phyloP scores from a whole-genome alignment of 1,140 invertebrate species.

The Cotesia glomerata region DNA sequence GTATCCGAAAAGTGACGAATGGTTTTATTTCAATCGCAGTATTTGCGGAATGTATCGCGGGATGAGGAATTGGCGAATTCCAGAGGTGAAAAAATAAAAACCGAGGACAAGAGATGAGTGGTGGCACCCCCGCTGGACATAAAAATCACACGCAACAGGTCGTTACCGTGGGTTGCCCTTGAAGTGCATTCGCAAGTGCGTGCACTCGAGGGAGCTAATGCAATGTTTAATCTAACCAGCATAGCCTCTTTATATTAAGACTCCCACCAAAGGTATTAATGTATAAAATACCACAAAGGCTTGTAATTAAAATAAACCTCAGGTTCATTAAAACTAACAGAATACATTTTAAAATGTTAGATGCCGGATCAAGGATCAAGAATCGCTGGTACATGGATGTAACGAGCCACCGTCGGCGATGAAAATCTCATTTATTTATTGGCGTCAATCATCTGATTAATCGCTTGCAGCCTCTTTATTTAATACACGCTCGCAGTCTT shows the following conservation, averaged over 20 bases:
- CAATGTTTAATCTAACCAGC: too few species aligned
- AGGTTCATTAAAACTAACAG: too few species aligned
- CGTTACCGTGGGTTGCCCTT: slow-evolving; percentile 35
- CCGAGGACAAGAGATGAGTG: slow-evolving; percentile 30
- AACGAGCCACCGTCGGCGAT: slow-evolving; percentile 1
- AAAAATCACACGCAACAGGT: slow-evolving; percentile 46
- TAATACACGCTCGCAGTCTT: not conserved
- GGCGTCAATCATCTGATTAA: slow-evolving; percentile 18
- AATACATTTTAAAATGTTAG: too few species aligned
- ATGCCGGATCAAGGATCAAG: too few species aligned
- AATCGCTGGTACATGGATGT: not conserved
- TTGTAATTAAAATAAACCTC: too few species aligned
- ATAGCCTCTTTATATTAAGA: too few species aligned
- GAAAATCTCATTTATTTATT: slow-evolving; percentile 21
- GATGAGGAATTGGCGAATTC: not conserved
- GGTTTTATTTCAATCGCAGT: too few species aligned
- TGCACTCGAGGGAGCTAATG: not conserved
- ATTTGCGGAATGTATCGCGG: too few species aligned
- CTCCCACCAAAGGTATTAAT: too few species aligned
- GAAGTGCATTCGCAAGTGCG: slow-evolving; percentile 24
- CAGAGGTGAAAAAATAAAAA: not conserved
- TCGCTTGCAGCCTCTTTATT: slow-evolving; percentile 8
- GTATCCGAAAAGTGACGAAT: too few species aligned
- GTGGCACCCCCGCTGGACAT: slow-evolving; percentile 16
- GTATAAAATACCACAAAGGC: too few species aligned